Evolutionary conservation across 2,888 invertebrate species (phyloP).

Genomic region (Lasioglossum oenotherae): DNA sequence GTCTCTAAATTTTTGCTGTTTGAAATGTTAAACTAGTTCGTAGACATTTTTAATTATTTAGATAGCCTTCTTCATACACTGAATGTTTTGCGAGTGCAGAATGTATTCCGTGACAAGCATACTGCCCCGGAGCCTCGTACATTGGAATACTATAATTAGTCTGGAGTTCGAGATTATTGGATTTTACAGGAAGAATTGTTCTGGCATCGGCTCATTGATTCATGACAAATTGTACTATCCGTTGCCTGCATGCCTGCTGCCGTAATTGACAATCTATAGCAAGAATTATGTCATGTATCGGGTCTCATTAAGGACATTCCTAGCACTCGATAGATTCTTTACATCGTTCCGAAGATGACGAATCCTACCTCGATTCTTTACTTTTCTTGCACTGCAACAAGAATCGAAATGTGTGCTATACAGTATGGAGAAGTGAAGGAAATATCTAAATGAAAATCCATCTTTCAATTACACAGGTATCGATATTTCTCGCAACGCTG

Average conservation of each 20-base stretch:
- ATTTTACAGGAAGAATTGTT: neutral
- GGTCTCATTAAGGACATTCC: neutral
- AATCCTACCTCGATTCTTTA: neutral
- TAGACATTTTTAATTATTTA: neutral
- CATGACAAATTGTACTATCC: slow-evolving; percentile 6
- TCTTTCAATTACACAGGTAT: neutral
- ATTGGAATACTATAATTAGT: slow-evolving; percentile 8
- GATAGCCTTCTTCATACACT: neutral
- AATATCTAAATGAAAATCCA: neutral
- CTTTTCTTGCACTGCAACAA: neutral
- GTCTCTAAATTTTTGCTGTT: too few relatives aligned
- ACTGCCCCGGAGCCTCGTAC: neutral
- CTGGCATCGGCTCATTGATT: neutral
- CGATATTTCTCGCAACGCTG: neutral
- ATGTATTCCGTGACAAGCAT: neutral
- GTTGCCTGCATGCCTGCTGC: neutral
- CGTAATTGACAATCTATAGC: neutral
- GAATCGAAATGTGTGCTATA: neutral
- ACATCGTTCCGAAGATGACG: neutral
- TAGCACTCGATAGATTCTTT: neutral
- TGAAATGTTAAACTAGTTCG: neutral
- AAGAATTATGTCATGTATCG: neutral
- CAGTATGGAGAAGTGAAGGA: neutral
- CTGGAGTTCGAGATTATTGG: slow-evolving; percentile 1
- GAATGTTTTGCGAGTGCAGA: neutral